These are phyloP conservation scores for Torymus auratus DNA, from an alignment of 2,888 invertebrate species.

Conservation along the genomic window DNA sequence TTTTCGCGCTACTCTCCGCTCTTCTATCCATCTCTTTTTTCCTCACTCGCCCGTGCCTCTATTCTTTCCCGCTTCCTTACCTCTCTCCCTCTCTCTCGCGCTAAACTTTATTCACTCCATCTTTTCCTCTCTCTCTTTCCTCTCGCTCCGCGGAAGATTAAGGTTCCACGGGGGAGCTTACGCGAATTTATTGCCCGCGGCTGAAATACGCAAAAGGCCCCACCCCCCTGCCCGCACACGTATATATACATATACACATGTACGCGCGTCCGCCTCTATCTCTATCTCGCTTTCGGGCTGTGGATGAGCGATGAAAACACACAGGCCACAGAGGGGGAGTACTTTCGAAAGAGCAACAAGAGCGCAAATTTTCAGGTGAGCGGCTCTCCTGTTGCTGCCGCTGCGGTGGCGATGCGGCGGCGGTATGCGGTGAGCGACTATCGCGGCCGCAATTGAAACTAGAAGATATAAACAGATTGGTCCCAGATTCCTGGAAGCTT, in stretches of 20 bases:
- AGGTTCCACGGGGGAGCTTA: conserved; percentile 61
- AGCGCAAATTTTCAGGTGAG: conserved; percentile 43
- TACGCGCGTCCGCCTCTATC: neutral
- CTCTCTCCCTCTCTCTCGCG: neutral
- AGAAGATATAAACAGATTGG: too few relatives aligned
- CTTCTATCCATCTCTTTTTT: neutral
- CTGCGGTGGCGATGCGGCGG: too few relatives aligned
- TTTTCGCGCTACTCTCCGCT: conserved; percentile 1
- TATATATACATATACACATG: conserved; percentile 14
- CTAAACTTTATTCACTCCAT: conserved; percentile 54
- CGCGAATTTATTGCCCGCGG: conserved; percentile 62
- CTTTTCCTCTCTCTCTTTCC: conserved; percentile 21
- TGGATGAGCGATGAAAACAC: conserved; percentile 48
- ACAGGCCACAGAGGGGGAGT: conserved; percentile 4
- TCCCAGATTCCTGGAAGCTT: too few relatives aligned
- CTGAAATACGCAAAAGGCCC: conserved; percentile 61
- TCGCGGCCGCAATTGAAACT: too few relatives aligned
- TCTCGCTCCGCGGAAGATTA: conserved; percentile 53
- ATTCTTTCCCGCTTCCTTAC: conserved; percentile 20
- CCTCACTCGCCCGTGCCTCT: neutral
- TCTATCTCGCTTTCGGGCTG: conserved; percentile 2
- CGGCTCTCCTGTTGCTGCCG: too few relatives aligned
- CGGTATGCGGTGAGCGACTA: too few relatives aligned
- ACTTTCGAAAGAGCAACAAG: conserved; percentile 44
- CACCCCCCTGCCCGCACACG: neutral